A percentile compares a stretch with the other conserved stretches of the same genome.
phyloP scores from a whole-genome alignment of 2,113 vertebrate genomes.

The Solea senegalensis region DNA sequence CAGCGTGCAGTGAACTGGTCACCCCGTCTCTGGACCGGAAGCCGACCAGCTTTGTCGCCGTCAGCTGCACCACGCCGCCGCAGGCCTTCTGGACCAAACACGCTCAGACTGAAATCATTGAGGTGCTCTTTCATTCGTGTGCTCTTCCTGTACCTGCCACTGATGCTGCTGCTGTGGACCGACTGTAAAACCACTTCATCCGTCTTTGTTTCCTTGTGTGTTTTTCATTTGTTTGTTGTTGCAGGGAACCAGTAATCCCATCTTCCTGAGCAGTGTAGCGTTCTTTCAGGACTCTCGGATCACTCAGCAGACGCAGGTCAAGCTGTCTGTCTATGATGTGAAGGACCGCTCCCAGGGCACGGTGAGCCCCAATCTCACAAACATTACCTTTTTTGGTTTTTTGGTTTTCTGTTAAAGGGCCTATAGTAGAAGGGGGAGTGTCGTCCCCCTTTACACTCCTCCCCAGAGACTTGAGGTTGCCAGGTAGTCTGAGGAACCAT shows the following conservation, averaged over 20 bases:
- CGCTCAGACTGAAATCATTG: conserved; percentile 97
- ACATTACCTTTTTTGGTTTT: background rate
- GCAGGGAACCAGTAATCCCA: conserved; percentile 98
- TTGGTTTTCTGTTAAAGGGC: background rate
- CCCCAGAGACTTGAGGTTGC: too few species aligned
- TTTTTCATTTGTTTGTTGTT: conserved; percentile 5
- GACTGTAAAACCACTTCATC: background rate
- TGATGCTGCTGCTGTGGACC: background rate
- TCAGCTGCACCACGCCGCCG: conserved; percentile 98
- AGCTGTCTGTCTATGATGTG: conserved; percentile 96
- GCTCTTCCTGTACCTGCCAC: background rate
- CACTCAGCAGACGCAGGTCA: conserved; percentile 98
- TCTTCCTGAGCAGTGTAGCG: conserved; percentile 97
- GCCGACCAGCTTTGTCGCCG: conserved; percentile 96
- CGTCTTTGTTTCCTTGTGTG: background rate
- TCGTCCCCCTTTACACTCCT: too few species aligned
- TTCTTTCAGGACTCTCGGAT: conserved; percentile 98
- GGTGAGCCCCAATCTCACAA: conserved; percentile 77
- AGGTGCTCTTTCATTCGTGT: conserved; percentile 79
- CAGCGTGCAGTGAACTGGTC: conserved; percentile 96
- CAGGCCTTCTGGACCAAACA: conserved; percentile 99
- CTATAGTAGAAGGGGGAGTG: too few species aligned
- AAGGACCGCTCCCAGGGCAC: conserved; percentile 99
- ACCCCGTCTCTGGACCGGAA: conserved; percentile 94
- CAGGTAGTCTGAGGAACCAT: too few species aligned